Percentiles rank a stretch among this genome's conserved stretches.
Conservation (phyloP, 2,888 invertebrate species). For the Caenorhabditis afra region DNA sequence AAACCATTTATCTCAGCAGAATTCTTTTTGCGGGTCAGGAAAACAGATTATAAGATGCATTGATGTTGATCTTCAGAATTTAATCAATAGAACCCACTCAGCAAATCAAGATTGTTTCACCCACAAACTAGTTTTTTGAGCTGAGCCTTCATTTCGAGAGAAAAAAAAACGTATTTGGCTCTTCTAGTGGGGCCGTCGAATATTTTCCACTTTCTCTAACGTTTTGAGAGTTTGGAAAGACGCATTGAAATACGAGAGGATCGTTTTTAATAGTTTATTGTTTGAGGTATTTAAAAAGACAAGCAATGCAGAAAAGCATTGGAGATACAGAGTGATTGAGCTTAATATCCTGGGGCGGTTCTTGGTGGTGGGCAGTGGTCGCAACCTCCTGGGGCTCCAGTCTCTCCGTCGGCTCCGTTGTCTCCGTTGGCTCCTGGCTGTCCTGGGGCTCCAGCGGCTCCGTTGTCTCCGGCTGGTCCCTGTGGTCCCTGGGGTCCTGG, state of each 20-base stretch:
- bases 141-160: too few species aligned
- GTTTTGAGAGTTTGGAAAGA: too few species aligned
- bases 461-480: constrained; percentile 70
- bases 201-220: too few species aligned
- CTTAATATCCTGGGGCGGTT: constrained; percentile 73
- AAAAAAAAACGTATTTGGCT: too few species aligned
- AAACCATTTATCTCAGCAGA: neutral
- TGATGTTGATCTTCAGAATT: too few species aligned
- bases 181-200: too few species aligned
- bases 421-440: constrained; percentile 63
- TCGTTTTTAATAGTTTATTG: constrained; percentile 43
- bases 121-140: too few species aligned
- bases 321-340: constrained; percentile 53
- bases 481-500: constrained; percentile 68
- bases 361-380: constrained; percentile 75
- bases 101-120: too few species aligned
- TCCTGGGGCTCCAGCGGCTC: constrained; percentile 71
- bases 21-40: neutral
- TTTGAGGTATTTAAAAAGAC: constrained; percentile 54
- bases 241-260: neutral
- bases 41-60: too few species aligned
- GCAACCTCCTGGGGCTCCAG: constrained; percentile 73
- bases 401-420: constrained; percentile 70
- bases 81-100: too few species aligned
- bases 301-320: constrained; percentile 50